Evolutionary conservation across 2,113 vertebrate genomes (phyloP), one percentile per base, ranked within the genome.

Genomic region (Phalacrocorax aristotelis): DNA sequence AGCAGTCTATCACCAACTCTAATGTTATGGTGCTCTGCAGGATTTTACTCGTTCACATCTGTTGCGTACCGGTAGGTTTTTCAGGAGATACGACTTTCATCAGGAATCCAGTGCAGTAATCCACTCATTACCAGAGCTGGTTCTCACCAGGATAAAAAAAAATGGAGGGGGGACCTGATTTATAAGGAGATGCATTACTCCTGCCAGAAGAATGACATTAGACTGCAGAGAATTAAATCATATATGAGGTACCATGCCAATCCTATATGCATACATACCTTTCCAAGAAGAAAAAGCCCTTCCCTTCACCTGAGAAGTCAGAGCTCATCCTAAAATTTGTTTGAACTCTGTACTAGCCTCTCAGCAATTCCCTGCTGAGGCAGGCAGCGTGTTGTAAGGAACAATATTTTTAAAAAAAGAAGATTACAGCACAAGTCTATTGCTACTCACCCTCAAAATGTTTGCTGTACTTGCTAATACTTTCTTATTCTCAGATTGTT

Each of bases 201-300:
- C 75, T 92, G 69, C 70, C 23, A 10, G 38, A 79, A 86, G 27
- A 62, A 40, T 84, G 58, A 38, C 75, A 64, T 74, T 70, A 64
- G 30, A 52, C 55, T 84, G 51, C 87, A 93, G 69, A 72, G 64
- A 80, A 74, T 34, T 25, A 87, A 96, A 76, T 87, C 20, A 46
- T 6, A 36, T 38, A 36, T 34, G 36, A 1, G 0, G 40, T 58
- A 57, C 34, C 42, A n/a, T 20, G 42, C 25, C 0, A 0, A 81
- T 58, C 65, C 42, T 54, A 9, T 66, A 78, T 6, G 34, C 14
- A 58, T 25, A 40, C 44, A 70, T 25, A 23, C 20, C 40, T 66
- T 75, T 76, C 22, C 0, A 1, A 82, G 85, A 62, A 32, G 42
- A 65, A 72, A 85, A 83, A 80, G 9, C 46, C 40, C 27, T 89